phyloP scores from a whole-genome alignment of 2,888 invertebrate genomes.

The Eupithecia inturbata region DNA sequence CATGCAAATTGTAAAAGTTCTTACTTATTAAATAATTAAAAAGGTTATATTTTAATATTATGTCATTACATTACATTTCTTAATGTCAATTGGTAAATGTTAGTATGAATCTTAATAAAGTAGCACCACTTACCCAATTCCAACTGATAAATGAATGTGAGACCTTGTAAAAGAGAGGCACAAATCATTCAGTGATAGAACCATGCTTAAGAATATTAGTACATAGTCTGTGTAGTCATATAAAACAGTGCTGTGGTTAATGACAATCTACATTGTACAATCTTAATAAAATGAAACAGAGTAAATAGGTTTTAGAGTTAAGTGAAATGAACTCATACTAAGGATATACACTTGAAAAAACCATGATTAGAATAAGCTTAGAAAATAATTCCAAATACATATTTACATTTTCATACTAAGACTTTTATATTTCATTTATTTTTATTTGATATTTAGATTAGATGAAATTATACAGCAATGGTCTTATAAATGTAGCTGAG shows the following conservation, averaged over 20 bases:
- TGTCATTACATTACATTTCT: too few species aligned
- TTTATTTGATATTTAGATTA: too few species aligned
- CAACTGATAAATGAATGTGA: constrained; percentile 94
- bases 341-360: neutral
- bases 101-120: constrained; percentile 20
- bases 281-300: neutral
- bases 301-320: neutral
- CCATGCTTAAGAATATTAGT: constrained; percentile 23
- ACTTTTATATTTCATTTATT: neutral
- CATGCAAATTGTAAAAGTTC: too few species aligned
- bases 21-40: too few species aligned
- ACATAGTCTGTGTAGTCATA: constrained; percentile 5
- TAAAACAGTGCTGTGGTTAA: constrained; percentile 4
- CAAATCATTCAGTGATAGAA: constrained; percentile 23
- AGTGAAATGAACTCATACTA: neutral
- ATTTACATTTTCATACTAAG: neutral
- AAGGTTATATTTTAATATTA: too few species aligned
- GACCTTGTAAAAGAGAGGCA: constrained; percentile 88
- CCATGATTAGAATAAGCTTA: neutral
- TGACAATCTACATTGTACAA: neutral
- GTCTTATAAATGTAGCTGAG: too few species aligned
- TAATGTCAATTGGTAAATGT: too few species aligned
- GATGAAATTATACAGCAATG: too few species aligned
- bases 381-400: neutral
- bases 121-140: constrained; percentile 88